phyloP scores from a whole-genome alignment of 92 coral and sea anemone genomes.

The Siderastrea siderea region DNA sequence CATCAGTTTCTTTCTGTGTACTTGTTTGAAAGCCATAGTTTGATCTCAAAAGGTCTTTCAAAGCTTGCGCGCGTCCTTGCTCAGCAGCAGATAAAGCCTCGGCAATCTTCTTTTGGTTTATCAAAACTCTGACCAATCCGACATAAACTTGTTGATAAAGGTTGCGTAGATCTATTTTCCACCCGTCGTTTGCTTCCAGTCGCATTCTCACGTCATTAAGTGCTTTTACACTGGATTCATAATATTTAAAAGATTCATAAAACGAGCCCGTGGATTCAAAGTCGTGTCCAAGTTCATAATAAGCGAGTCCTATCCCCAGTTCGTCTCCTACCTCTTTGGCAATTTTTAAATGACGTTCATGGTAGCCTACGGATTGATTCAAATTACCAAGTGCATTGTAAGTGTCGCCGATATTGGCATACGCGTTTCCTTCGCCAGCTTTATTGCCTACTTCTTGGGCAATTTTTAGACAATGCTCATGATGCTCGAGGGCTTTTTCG shows the following conservation, averaged over 20 bases:
- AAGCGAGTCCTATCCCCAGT: neutral
- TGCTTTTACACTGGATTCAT: neutral
- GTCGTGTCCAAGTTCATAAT: neutral
- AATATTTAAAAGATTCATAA: neutral
- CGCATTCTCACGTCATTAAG: neutral
- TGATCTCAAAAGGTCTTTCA: conserved; percentile 10
- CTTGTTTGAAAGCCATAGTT: neutral
- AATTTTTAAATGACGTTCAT: neutral
- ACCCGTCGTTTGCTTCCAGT: neutral
- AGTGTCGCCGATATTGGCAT: neutral
- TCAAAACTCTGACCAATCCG: neutral
- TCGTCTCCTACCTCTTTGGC: conserved; percentile 26
- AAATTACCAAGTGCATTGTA: neutral
- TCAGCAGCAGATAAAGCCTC: conserved; percentile 26
- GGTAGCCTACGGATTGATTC: neutral
- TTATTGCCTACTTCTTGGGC: neutral
- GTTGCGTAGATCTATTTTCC: conserved; percentile 10
- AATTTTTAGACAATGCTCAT: neutral
- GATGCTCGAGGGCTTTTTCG: neutral
- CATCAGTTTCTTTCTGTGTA: neutral
- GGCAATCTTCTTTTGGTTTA: neutral
- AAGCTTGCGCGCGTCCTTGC: conserved; percentile 30
- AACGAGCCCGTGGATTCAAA: neutral
- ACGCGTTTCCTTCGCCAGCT: neutral
- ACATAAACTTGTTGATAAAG: neutral